Conservation (phyloP, 2,888 invertebrate genomes). For the Cryptophagus acutangulus region DNA sequence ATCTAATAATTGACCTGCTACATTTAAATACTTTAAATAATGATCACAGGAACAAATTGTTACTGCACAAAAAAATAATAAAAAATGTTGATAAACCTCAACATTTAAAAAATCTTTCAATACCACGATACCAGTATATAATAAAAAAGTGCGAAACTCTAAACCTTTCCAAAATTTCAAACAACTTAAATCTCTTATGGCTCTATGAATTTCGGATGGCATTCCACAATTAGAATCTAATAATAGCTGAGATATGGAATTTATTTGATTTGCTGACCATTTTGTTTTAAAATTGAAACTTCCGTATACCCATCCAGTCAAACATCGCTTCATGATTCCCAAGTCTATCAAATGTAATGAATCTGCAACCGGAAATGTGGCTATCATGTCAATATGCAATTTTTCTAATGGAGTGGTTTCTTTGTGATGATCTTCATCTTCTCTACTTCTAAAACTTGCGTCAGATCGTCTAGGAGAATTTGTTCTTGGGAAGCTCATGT, state of each 20-base stretch:
- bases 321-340: conserved; percentile 19
- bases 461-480: conserved; percentile 14
- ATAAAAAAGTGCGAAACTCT: conserved; percentile 20
- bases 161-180: conserved; percentile 21
- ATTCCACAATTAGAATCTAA: conserved; percentile 19
- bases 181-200: conserved; percentile 17
- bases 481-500: conserved; percentile 13
- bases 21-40: conserved; percentile 17
- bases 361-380: conserved; percentile 19
- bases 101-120: conserved; percentile 13
- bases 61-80: conserved; percentile 19
- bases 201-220: conserved; percentile 21
- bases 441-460: conserved; percentile 14
- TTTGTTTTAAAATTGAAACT: conserved; percentile 21
- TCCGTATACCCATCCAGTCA: conserved; percentile 22
- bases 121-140: conserved; percentile 18
- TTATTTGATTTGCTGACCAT: conserved; percentile 20
- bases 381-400: conserved; percentile 18
- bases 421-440: conserved; percentile 18
- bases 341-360: conserved; percentile 19
- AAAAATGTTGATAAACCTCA: conserved; percentile 19
- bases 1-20: conserved; percentile 21
- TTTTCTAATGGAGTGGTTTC: conserved; percentile 11
- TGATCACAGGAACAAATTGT: conserved; percentile 19
- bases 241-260: conserved; percentile 16